Percentiles rank a stretch among this genome's conserved stretches.
Conservation (phyloP, 2,888 invertebrate species). For the Chrysolina oricalcia region DNA sequence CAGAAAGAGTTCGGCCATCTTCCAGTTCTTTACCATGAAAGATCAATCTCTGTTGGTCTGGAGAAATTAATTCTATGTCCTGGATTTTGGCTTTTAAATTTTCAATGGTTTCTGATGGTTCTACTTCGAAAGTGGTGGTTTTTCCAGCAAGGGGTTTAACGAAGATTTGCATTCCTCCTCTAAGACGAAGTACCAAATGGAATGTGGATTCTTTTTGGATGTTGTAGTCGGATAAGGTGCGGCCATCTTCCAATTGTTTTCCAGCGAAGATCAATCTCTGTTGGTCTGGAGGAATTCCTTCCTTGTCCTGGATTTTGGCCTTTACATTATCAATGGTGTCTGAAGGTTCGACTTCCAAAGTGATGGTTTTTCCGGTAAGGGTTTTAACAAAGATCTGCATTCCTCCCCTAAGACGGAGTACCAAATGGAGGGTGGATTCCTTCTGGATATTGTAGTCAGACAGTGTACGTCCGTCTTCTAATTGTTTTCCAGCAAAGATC, state of each 20-base stretch:
- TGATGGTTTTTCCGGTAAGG: conserved; percentile 74
- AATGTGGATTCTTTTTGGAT: conserved; percentile 78
- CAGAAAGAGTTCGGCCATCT: conserved; percentile 79
- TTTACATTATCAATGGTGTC: conserved; percentile 78
- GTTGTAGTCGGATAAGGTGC: conserved; percentile 79
- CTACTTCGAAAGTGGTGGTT: conserved; percentile 42
- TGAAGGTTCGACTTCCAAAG: conserved; percentile 75
- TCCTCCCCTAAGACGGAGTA: too few relatives aligned
- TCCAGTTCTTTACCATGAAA: conserved; percentile 39
- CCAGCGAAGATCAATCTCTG: conserved; percentile 89
- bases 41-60: too few relatives aligned
- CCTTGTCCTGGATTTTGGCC: conserved; percentile 78
- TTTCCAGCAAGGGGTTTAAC: too few relatives aligned
- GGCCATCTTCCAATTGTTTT: conserved; percentile 81
- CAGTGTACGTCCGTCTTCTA: conserved; percentile 80
- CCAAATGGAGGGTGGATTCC: conserved; percentile 76
- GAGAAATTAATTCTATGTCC: too few relatives aligned
- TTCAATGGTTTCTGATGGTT: conserved; percentile 16
- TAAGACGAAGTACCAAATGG: conserved; percentile 74
- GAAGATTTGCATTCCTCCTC: too few relatives aligned
- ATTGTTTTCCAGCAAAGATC: conserved; percentile 80
- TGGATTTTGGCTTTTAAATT: conserved; percentile 42
- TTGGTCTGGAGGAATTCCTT: conserved; percentile 87
- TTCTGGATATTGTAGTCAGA: conserved; percentile 80
- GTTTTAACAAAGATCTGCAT: too few relatives aligned